Base-by-base conservation (phyloP, 2,113 vertebrate species). In the Scomber japonicus region DNA sequence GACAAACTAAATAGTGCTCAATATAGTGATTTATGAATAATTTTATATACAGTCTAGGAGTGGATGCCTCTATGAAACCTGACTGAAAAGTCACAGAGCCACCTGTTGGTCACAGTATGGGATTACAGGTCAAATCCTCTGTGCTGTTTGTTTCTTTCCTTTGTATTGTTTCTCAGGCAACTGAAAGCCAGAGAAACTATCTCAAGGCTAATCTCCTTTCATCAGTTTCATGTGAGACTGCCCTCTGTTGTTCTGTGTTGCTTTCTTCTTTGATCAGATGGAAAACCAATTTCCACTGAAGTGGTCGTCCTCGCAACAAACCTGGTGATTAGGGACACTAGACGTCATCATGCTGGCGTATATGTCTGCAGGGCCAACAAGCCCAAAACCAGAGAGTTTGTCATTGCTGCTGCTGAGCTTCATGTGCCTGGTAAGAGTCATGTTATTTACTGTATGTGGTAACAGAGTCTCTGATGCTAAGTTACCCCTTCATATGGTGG, bases 311-410 rank as follows among this genome's bases (percentile, higher is more conserved):
- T 98, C 82, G 97, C 97, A 75, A 97, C 97, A 80, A 99, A 99
- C 82, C 96, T 99, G 7, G 94, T 98, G 53, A 98, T 99, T 84
- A 91, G 94, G 77, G 94, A 95, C 75, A 96, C 96, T 0, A 96
- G 96, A 75, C 95, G 95, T 82, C 95, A 96, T 79, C 98, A 99
- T 78, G 95, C 96, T 0, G 98, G 98, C 13, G 86, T 98, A 50
- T 99, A 99, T 0, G 96, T 99, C 73, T 99, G 98, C 89, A 94
- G 97, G 3, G 97, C 97, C 84, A 99, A 99, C 94, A 98, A 97
- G 86, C 97, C 97, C 74, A 97, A 93, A 73, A 99, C 97, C 16
- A 95, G 97, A 67, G 96, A 98, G 86, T 99, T 98, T 5, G 95
- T 97, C 68, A 96, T 93, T 0, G 96, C 97, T 0, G 95, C 96